phyloP scores from a whole-genome alignment of 2,888 invertebrate species.

The Antheraea yamamai region DNA sequence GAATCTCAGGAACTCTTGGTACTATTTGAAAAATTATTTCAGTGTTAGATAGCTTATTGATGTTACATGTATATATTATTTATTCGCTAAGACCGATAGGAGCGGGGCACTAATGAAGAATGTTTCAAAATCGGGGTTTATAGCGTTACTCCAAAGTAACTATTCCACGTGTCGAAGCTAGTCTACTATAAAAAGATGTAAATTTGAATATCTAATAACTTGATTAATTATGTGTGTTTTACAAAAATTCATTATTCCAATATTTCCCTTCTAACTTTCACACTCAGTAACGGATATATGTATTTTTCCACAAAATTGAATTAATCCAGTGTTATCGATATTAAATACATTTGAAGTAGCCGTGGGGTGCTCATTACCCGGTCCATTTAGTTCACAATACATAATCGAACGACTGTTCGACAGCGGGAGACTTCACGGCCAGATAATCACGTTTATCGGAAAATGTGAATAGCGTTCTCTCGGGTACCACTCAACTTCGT shows the following conservation, averaged over 20 bases:
- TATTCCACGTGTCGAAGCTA: too few species aligned
- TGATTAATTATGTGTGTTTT: neutral
- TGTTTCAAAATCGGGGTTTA: too few species aligned
- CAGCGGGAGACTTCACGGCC: slow-evolving; percentile 16
- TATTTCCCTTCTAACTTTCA: neutral
- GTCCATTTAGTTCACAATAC: slow-evolving; percentile 17
- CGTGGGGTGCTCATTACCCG: slow-evolving; percentile 13
- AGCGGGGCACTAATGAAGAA: too few species aligned
- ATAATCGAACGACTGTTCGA: slow-evolving; percentile 11
- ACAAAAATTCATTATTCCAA: neutral
- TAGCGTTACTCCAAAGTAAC: too few species aligned
- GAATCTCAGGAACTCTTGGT: too few species aligned
- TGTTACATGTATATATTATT: too few species aligned
- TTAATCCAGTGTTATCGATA: neutral
- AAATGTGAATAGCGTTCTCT: slow-evolving; percentile 15
- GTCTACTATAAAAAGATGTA: too few species aligned
- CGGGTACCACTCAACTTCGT: slow-evolving; percentile 1
- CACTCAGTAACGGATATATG: neutral
- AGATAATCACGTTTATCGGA: slow-evolving; percentile 19
- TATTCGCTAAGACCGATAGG: too few species aligned
- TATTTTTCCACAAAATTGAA: neutral
- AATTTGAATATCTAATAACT: neutral
- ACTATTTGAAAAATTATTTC: too few species aligned
- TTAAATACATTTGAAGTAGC: neutral
- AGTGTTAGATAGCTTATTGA: too few species aligned